These are phyloP conservation scores for Nephrotoma appendiculata DNA, from an alignment of 2,888 invertebrate species.

Conservation along the genomic window DNA sequence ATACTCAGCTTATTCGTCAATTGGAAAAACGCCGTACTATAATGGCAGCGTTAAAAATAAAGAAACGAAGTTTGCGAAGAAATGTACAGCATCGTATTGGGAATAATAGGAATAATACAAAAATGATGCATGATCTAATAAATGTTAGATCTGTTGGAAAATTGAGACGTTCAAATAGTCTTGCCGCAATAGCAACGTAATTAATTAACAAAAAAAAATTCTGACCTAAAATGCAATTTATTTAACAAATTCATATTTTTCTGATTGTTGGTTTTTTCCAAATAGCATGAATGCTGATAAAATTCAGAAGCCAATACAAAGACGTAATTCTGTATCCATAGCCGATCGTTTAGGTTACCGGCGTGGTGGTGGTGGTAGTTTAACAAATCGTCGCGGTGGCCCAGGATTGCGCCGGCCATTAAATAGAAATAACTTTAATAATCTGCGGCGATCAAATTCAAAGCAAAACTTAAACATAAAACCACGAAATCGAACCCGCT, in stretches of 20 bases:
- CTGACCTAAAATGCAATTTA: not conserved
- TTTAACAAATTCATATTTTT: not conserved
- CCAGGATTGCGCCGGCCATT: not conserved
- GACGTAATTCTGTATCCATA: slow-evolving; percentile 21
- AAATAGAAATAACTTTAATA: not conserved
- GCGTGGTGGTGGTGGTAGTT: slow-evolving; percentile 21
- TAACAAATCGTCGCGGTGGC: slow-evolving; percentile 8
- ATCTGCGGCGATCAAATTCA: not conserved
- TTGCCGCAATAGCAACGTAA: slow-evolving; percentile 32
- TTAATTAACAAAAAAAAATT: slow-evolving; percentile 11
- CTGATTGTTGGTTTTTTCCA: slow-evolving; percentile 5
- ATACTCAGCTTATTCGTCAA: slow-evolving; percentile 26
- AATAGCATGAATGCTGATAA: slow-evolving; percentile 32
- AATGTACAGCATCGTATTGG: slow-evolving; percentile 14
- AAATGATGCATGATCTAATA: slow-evolving; percentile 16
- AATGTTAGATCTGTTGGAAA: slow-evolving; percentile 27
- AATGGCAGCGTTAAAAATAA: slow-evolving; percentile 29
- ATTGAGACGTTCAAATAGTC: slow-evolving; percentile 26
- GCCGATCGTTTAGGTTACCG: slow-evolving; percentile 21
- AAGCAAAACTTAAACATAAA: not conserved
- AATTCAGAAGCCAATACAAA: slow-evolving; percentile 18
- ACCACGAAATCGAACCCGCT: slow-evolving; percentile 7
- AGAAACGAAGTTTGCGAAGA: slow-evolving; percentile 32
- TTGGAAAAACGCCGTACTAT: slow-evolving; percentile 29
- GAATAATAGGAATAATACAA: slow-evolving; percentile 15